Evolutionary conservation across 2,888 invertebrate species (phyloP).

Genomic region (Anarsia innoxiella): DNA sequence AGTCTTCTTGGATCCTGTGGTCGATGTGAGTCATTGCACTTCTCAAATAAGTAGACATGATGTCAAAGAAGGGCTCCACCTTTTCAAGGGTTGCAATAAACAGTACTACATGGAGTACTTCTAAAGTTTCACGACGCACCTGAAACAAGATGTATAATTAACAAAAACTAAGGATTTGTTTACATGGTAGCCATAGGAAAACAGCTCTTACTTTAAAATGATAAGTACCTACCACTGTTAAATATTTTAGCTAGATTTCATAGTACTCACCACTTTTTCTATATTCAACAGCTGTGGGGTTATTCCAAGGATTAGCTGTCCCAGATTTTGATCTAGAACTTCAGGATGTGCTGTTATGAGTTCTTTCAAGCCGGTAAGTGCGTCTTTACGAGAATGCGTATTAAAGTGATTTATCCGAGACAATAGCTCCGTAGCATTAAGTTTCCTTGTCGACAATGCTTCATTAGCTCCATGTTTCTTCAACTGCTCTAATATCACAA

Average conservation of each 20-base stretch:
- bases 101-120: slow-evolving; percentile 70
- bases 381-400: slow-evolving; percentile 78
- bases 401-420: slow-evolving; percentile 85
- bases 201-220: no score
- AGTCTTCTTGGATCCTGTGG: slow-evolving; percentile 86
- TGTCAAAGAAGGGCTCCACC: slow-evolving; percentile 83
- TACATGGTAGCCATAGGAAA: no score
- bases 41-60: slow-evolving; percentile 85
- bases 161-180: no score
- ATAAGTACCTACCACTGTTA: no score
- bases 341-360: slow-evolving; percentile 50
- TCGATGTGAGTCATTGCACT: slow-evolving; percentile 95
- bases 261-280: slow-evolving; percentile 74
- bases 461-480: slow-evolving; percentile 68
- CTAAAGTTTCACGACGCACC: slow-evolving; percentile 74
- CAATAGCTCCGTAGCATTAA: slow-evolving; percentile 82
- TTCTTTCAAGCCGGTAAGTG: slow-evolving; percentile 76
- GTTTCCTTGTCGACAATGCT: slow-evolving; percentile 79
- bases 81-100: slow-evolving; percentile 57
- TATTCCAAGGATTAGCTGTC: slow-evolving; percentile 80
- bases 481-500: slow-evolving; percentile 87
- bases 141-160: slow-evolving; percentile 31
- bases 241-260: no score
- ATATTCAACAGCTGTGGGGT: slow-evolving; percentile 82
- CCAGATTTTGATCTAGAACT: slow-evolving; percentile 75